Conservation (phyloP, 1,140 invertebrate species). For the Diabrotica virgifera region DNA sequence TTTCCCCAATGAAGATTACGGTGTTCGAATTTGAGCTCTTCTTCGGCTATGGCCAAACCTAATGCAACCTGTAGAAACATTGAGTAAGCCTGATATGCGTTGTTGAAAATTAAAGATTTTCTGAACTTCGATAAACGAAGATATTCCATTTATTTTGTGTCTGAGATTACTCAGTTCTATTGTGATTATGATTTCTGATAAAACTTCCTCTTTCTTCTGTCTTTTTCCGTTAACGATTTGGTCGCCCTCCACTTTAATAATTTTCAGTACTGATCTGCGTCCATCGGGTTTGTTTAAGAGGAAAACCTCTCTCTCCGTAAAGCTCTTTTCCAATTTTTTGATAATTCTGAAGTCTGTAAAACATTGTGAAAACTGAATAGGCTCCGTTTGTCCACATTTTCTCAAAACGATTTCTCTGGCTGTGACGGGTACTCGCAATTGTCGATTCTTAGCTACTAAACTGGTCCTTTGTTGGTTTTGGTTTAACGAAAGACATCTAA, state of each 20-base stretch:
- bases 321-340: conserved; percentile 90
- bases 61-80: conserved; percentile 71
- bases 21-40: conserved; percentile 83
- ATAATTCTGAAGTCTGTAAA: conserved; percentile 54
- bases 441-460: not conserved
- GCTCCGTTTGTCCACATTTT: conserved; percentile 61
- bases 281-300: conserved; percentile 55
- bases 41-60: conserved; percentile 80
- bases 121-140: conserved; percentile 69
- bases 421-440: conserved; percentile 25
- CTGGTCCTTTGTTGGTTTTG: conserved; percentile 1
- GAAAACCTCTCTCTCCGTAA: conserved; percentile 91
- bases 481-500: conserved; percentile 27
- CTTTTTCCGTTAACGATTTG: conserved; percentile 74
- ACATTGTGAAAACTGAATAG: too few species aligned
- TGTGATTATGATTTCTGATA: conserved; percentile 86
- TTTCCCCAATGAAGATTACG: conserved; percentile 89
- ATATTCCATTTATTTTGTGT: conserved; percentile 56
- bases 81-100: too few species aligned
- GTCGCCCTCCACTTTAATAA: conserved; percentile 79
- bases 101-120: too few species aligned
- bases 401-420: conserved; percentile 59
- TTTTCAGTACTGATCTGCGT: conserved; percentile 68
- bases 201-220: conserved; percentile 83
- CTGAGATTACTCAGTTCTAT: conserved; percentile 73